phyloP scores from a whole-genome alignment of 2,113 vertebrate genomes.

The Bufo gargarizans region DNA sequence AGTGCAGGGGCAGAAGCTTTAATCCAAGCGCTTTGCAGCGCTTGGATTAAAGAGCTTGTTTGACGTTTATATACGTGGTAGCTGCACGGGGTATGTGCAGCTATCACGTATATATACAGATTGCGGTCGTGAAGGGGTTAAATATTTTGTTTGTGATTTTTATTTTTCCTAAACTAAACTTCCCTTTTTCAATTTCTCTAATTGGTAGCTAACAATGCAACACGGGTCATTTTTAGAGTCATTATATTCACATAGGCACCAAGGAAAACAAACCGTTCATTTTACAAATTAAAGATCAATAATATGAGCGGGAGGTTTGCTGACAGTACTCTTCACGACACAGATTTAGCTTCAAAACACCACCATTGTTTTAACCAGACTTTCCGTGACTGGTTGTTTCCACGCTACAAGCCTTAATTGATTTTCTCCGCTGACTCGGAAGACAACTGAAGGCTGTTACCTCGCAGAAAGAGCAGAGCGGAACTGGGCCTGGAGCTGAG shows the following conservation, averaged over 20 bases:
- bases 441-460: constrained; percentile 1
- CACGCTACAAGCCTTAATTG: not conserved
- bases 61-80: too few species aligned
- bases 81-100: too few species aligned
- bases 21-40: too few species aligned
- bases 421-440: not conserved
- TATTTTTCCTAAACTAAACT: not conserved
- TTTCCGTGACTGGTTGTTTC: not conserved
- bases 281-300: not conserved
- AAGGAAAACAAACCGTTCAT: not conserved
- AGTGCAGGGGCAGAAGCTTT: too few species aligned
- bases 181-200: not conserved
- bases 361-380: not conserved
- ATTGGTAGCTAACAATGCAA: not conserved
- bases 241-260: not conserved
- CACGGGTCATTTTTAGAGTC: not conserved
- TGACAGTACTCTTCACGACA: not conserved
- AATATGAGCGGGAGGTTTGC: not conserved
- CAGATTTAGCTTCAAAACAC: not conserved
- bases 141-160: not conserved
- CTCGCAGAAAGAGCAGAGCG: not conserved
- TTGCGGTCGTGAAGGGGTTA: too few species aligned
- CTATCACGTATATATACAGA: too few species aligned
- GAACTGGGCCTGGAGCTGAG: not conserved
- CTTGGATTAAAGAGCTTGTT: too few species aligned